A percentile compares a stretch with the other conserved stretches of the same genome.
These are phyloP conservation scores for Drosophila stalkeri DNA, from an alignment of 2,888 invertebrate genomes.

Conservation along the genomic window DNA sequence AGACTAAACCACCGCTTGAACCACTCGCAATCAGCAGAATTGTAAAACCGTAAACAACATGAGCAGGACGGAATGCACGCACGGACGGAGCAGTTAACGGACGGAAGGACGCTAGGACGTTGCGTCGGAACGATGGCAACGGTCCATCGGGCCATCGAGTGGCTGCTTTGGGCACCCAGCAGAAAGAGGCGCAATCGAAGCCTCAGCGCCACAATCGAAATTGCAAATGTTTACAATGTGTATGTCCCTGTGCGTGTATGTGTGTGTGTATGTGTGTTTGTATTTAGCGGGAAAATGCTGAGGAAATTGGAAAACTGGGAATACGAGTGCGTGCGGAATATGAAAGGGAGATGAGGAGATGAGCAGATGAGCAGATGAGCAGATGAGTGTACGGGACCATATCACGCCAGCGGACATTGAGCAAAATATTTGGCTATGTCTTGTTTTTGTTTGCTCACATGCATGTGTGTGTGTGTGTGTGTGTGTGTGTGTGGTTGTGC, in stretches of 20 bases:
- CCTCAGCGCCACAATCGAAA: constrained; percentile 56
- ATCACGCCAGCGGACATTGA: constrained; percentile 29
- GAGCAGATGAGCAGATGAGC: background rate
- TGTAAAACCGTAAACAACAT: constrained; percentile 75
- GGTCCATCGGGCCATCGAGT: constrained; percentile 4
- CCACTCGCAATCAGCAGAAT: constrained; percentile 73
- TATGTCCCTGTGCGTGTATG: constrained; percentile 7
- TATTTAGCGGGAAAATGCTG: constrained; percentile 39
- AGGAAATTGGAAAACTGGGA: constrained; percentile 51
- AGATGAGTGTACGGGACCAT: constrained; percentile 2
- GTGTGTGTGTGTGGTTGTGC: background rate
- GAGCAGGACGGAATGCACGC: constrained; percentile 29
- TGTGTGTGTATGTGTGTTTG: constrained; percentile 8
- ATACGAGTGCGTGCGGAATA: constrained; percentile 4
- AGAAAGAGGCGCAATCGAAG: constrained; percentile 58
- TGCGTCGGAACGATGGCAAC: background rate
- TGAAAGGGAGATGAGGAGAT: background rate
- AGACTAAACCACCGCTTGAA: constrained; percentile 60
- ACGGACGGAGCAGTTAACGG: constrained; percentile 6
- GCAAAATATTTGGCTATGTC: constrained; percentile 44
- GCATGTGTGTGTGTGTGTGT: constrained; percentile 15
- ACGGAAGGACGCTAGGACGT: constrained; percentile 7
- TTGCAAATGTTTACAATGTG: constrained; percentile 53
- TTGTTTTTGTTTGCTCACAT: constrained; percentile 17
- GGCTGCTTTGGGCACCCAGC: constrained; percentile 3